A percentile compares a stretch with the other conserved stretches of the same genome.
phyloP scores from a whole-genome alignment of 2,797 vertebrate species.

The Podargus strigoides region DNA sequence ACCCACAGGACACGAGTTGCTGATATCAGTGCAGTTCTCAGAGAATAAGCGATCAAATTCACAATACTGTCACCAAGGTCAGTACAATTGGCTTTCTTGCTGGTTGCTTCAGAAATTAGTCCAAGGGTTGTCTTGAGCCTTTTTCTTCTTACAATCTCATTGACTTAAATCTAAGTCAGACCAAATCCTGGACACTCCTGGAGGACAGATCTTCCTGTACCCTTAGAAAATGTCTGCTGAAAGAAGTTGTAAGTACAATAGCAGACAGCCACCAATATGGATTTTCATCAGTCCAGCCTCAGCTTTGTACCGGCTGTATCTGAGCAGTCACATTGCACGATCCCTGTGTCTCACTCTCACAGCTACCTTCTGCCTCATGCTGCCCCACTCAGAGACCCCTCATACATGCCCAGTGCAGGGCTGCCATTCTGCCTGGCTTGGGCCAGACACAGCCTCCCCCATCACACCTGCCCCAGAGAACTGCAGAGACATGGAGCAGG shows the following conservation, averaged over 20 bases:
- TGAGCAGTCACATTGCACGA: not conserved
- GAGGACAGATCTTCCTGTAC: not conserved
- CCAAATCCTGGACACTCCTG: not conserved
- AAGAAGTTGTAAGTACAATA: not conserved
- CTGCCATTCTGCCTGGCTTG: fast-evolving
- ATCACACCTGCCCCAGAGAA: not conserved
- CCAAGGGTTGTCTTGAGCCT: not conserved
- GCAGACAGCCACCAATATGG: not conserved
- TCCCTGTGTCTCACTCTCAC: not conserved
- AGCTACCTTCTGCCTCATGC: not conserved
- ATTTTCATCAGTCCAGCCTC: not conserved
- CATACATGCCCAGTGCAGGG: fast-evolving
- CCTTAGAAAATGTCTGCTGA: not conserved
- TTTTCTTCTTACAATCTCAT: not conserved
- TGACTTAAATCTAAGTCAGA: not conserved
- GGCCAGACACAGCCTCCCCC: not conserved
- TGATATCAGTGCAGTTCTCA: not conserved
- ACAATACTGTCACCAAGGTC: not conserved
- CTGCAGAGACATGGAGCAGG: not conserved
- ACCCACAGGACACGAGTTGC: not conserved
- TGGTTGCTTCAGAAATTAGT: conserved; percentile 18
- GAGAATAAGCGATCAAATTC: not conserved
- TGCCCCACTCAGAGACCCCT: not conserved
- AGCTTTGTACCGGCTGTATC: not conserved
- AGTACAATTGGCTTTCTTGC: not conserved